phyloP scores from a whole-genome alignment of 2,888 invertebrate species.

The Agrochola lychnidis region DNA sequence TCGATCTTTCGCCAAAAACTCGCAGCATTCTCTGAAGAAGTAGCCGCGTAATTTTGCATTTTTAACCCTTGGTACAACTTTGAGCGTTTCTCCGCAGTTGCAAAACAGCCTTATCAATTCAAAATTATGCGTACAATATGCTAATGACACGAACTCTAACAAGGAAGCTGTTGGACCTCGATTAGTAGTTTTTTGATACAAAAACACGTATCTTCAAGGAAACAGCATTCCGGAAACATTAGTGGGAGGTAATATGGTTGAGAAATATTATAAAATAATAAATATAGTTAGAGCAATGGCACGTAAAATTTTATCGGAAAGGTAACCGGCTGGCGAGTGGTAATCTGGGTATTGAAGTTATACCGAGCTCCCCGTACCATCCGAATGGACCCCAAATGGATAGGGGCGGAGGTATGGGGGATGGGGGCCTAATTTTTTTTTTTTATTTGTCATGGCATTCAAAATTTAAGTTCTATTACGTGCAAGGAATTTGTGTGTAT shows the following conservation, averaged over 20 bases:
- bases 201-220: slow-evolving; percentile 49
- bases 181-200: slow-evolving; percentile 53
- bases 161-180: slow-evolving; percentile 54
- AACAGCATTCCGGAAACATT: slow-evolving; percentile 53
- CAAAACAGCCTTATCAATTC: slow-evolving; percentile 8
- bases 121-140: slow-evolving; percentile 55
- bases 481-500: too few relatives aligned
- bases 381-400: too few relatives aligned
- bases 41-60: not conserved
- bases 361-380: too few relatives aligned
- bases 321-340: too few relatives aligned
- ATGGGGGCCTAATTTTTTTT: too few relatives aligned
- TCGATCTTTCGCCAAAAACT: not conserved
- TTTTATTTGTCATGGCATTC: too few relatives aligned
- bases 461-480: too few relatives aligned
- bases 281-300: not conserved
- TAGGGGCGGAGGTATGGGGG: too few relatives aligned
- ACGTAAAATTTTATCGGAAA: too few relatives aligned
- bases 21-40: not conserved
- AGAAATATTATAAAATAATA: slow-evolving; percentile 1
- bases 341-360: too few relatives aligned
- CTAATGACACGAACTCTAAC: slow-evolving; percentile 42
- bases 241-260: slow-evolving; percentile 3
- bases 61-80: not conserved
- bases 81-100: not conserved